phyloP scores from a whole-genome alignment of 64 coral and sea anemone genomes.

The Dendrophyllia cribrosa region DNA sequence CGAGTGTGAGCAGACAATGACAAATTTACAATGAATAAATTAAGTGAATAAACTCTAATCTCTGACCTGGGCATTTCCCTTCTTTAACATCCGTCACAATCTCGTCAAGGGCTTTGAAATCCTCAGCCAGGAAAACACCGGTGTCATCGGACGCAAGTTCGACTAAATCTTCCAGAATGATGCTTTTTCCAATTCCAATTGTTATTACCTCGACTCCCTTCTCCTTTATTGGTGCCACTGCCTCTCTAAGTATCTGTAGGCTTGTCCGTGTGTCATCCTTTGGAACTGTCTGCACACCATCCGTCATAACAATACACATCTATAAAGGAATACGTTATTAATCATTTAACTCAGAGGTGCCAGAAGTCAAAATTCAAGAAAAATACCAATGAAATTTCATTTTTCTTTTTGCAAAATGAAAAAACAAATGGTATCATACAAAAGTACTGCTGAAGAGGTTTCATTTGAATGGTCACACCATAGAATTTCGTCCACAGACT shows the following conservation, averaged over 20 bases:
- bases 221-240: not conserved
- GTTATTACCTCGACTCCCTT: conserved; percentile 25
- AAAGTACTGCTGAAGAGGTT: too few species aligned
- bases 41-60: not conserved
- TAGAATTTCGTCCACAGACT: too few species aligned
- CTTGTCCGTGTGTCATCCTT: too few species aligned
- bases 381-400: too few species aligned
- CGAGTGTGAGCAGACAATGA: too few species aligned
- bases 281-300: conserved; percentile 11
- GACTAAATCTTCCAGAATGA: not conserved
- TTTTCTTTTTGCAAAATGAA: too few species aligned
- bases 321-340: not conserved
- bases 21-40: too few species aligned
- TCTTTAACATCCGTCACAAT: not conserved
- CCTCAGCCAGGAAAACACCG: not conserved
- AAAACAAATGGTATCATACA: too few species aligned
- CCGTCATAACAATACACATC: conserved; percentile 36
- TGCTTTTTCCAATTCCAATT: not conserved
- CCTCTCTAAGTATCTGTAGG: not conserved
- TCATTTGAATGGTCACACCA: too few species aligned
- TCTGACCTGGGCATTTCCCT: conserved; percentile 38
- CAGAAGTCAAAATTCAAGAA: too few species aligned
- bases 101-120: not conserved
- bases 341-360: not conserved
- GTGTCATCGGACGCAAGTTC: not conserved